Base-by-base conservation (phyloP, 2,797 vertebrate species). In the Sitta carolinensis region DNA sequence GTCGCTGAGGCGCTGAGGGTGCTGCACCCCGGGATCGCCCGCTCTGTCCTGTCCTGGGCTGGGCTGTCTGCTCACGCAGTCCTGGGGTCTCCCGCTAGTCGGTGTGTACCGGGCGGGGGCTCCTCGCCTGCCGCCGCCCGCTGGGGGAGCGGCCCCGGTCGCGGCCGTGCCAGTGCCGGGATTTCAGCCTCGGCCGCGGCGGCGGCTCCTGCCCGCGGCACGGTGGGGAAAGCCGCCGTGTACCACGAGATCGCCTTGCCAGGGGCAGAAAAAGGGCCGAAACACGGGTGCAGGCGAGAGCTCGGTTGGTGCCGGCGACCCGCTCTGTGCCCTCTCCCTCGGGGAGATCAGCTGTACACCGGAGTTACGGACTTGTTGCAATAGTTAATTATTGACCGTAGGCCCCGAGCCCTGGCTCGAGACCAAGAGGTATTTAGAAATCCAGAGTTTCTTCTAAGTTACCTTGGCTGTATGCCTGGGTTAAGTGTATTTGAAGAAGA, bases 61-160 rank as follows among this genome's bases (percentile, higher is more conserved):
- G 27, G 10, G 36, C 51, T 64, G 43, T 69, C 19, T 34, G 15
- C 7, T 8, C 21, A 12, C 5, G 7, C 13, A 10, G 0, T 14
- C 14, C 16, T 4, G 11, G 1, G 25, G 0, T 4, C 36, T 34
- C 47, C 6, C 11, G 2, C 2, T 7, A 2, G 11, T 13, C 16
- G 4, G 11, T 15, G 4, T 10, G 85, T 74, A 45, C 16, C 32
- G 22, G 4, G 2, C 1, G 21, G 6, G 4, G 13, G 42, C 22
- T n/a, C n/a, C n/a, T n/a, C n/a, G n/a, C n/a, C n/a, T n/a, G n/a
- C n/a, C n/a, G n/a, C n/a, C n/a, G n/a, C n/a, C n/a, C 62, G 36
- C 10, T 4, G 18, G 5, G 38, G 32, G 29, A 18, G 54, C 16
- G 30, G 8, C 10, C 30, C 15, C 21, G 5, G 36, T 7, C 17